Base-by-base conservation (phyloP, 2,888 invertebrate species). In the Melolontha melolontha region DNA sequence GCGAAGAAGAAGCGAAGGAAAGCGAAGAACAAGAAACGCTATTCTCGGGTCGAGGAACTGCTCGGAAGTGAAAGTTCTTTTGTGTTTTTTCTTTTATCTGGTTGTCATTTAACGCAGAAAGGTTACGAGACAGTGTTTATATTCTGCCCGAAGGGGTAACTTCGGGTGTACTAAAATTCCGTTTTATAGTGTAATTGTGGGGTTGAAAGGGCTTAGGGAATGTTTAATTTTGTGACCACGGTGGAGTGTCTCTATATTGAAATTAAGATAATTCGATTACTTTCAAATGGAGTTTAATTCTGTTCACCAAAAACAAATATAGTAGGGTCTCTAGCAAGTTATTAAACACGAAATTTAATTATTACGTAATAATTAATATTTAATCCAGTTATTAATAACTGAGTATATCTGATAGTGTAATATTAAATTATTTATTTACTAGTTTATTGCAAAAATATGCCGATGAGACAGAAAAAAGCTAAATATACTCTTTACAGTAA, bases 111-210 rank as follows among this genome's bases (percentile, higher is more conserved):
- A 59, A 47, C 11, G 14, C 10, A 17, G 42, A 10, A 47, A 44
- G 22, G 34, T 22, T 44, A 27, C 42, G 27, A 59, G 29, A 47
- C 34, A 29, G 59, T 59, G 12, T 59, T 59, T 47, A 47, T 29
- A 44, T 59, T 44, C 29, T 8, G 39, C 40, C 54, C 40, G 16
- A 47, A 47, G 5, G 14, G 34, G n/a, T 14, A n/a, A 14, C 41
- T 34, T 12, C 16, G 47, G 47, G 16, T 59, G 47, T 16, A 47
- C 29, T 44, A 47, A 59, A 59, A 59, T 59, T 59, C 22, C 57
- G 42, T 11, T 42, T 57, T 57, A 57, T 57, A 47, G 17, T 47
- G 59, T 59, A 59, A 59, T 59, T 47, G 59, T 11, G 59, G 47
- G 44, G 29, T 11, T 47, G 47, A 16, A 34, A 14, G 47, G 34